These are phyloP conservation scores for Celastrina argiolus DNA, from an alignment of 2,888 invertebrate species.

Conservation along the genomic window DNA sequence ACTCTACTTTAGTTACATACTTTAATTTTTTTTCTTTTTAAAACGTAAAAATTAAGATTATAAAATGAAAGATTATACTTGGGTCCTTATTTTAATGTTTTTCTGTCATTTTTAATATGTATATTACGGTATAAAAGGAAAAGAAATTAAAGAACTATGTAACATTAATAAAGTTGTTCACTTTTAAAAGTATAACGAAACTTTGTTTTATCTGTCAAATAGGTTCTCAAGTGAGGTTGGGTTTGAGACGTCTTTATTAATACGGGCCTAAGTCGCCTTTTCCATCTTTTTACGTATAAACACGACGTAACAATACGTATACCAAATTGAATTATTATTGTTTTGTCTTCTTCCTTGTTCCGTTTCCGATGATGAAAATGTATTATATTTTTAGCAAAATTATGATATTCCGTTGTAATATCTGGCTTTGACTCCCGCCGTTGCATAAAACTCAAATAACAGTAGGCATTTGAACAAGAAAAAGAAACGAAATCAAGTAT, in stretches of 20 bases:
- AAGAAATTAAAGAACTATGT: no score
- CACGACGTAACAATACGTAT: not conserved
- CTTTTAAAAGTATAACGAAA: no score
- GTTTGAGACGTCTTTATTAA: no score
- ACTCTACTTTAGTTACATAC: no score
- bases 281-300: constrained; percentile 8
- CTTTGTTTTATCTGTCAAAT: no score
- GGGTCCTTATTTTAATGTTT: no score
- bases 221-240: no score
- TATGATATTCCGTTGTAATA: not conserved
- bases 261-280: not conserved
- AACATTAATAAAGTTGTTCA: no score
- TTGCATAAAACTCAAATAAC: not conserved
- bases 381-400: not conserved
- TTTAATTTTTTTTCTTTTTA: no score
- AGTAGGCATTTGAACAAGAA: not conserved
- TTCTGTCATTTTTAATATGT: no score
- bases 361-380: not conserved
- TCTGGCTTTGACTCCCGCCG: not conserved
- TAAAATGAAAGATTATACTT: no score
- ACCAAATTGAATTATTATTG: constrained; percentile 8
- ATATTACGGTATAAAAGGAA: not conserved
- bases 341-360: not conserved
- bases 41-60: no score
- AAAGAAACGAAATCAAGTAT: not conserved